Percentiles rank a stretch among this genome's conserved stretches.
These are phyloP conservation scores for Eptatretus atami DNA, from an alignment of 2,797 vertebrate genomes.

Conservation along the genomic window DNA sequence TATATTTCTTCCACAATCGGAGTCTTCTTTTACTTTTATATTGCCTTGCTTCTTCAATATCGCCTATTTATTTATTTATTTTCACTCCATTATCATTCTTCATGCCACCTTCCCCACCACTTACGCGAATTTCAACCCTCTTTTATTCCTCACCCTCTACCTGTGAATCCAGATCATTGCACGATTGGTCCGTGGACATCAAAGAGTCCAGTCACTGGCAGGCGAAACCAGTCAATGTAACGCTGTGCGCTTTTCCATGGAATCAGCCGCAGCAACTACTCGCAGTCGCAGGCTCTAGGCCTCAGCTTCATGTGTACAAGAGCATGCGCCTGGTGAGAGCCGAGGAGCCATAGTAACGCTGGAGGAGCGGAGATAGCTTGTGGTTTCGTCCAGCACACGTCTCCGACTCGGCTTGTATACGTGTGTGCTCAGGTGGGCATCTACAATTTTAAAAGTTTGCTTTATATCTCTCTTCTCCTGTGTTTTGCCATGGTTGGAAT, in stretches of 20 bases:
- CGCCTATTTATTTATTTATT: too few species aligned
- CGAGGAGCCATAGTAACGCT: constrained; percentile 94
- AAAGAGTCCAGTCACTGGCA: constrained; percentile 61
- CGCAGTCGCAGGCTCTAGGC: constrained; percentile 35
- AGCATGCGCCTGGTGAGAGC: constrained; percentile 53
- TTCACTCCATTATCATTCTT: too few species aligned
- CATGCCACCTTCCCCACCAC: too few species aligned
- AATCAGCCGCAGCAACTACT: constrained; percentile 89
- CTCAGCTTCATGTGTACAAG: constrained; percentile 91
- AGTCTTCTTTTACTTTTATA: too few species aligned
- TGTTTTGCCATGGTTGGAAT: too few species aligned
- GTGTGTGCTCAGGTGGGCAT: constrained; percentile 46
- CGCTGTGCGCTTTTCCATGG: constrained; percentile 98
- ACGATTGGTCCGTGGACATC: constrained; percentile 70
- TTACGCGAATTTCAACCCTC: too few species aligned
- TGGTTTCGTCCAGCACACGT: constrained; percentile 77
- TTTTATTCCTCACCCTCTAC: too few species aligned
- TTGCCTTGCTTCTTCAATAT: too few species aligned
- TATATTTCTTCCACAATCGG: too few species aligned
- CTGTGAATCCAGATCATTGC: background rate
- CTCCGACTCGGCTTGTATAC: constrained; percentile 81
- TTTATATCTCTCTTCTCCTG: constrained; percentile 6
- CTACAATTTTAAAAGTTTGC: background rate
- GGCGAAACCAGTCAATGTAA: constrained; percentile 64
- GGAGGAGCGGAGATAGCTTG: constrained; percentile 75